Conservation (phyloP, 2,888 invertebrate genomes). For the Sphinx pinastri region DNA sequence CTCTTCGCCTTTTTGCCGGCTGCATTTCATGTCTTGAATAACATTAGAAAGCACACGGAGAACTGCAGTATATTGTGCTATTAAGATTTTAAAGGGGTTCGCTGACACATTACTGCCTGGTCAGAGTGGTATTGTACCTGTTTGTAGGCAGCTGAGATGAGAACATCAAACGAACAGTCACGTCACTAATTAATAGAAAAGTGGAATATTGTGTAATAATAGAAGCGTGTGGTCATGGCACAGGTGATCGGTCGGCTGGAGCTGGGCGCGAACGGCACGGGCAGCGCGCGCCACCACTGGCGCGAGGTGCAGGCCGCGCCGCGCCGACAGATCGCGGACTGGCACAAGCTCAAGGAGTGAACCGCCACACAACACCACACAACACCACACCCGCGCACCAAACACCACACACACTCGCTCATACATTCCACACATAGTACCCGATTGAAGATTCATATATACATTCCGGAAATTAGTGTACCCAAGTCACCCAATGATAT, state of each 20-base stretch:
- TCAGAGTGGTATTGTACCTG: too few relatives aligned
- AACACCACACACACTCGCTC: background rate
- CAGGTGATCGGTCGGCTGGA: constrained; percentile 98
- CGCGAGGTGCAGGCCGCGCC: constrained; percentile 98
- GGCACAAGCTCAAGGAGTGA: constrained; percentile 98
- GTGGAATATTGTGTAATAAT: background rate
- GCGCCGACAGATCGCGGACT: constrained; percentile 98
- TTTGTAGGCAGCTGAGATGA: too few relatives aligned
- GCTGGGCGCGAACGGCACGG: constrained; percentile 92
- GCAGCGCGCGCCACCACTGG: constrained; percentile 97
- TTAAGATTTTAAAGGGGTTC: too few relatives aligned
- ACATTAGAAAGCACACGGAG: too few relatives aligned
- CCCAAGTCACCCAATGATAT: too few relatives aligned
- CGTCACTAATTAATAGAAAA: too few relatives aligned
- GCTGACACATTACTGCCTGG: too few relatives aligned
- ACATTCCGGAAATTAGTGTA: too few relatives aligned
- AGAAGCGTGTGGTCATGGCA: background rate
- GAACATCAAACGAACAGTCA: too few relatives aligned
- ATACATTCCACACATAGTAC: background rate
- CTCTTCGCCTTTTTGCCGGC: too few relatives aligned
- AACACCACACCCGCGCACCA: constrained; percentile 4
- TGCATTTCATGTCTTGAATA: too few relatives aligned
- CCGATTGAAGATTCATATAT: background rate
- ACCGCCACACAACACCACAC: constrained; percentile 25
- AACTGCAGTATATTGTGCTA: too few relatives aligned